A percentile compares a stretch with the other conserved stretches of the same genome.
Conservation (phyloP, 1,140 invertebrate species). For the Drosophila asahinai region DNA sequence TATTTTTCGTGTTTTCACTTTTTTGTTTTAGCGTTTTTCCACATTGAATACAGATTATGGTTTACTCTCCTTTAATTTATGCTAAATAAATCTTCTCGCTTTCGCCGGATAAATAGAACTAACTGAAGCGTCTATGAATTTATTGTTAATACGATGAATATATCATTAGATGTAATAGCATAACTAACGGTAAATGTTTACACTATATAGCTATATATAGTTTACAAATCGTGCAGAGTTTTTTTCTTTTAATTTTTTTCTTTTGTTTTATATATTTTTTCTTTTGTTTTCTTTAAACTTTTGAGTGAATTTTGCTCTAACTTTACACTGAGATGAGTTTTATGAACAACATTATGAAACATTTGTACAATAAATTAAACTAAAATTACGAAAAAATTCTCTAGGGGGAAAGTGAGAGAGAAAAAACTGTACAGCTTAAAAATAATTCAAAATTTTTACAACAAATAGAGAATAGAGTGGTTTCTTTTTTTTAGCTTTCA, state of each 20-base stretch:
- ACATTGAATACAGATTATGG: slow-evolving; percentile 67
- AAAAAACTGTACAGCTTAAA: slow-evolving; percentile 63
- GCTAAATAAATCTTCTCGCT: slow-evolving; percentile 45
- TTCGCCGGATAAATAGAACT: slow-evolving; percentile 72
- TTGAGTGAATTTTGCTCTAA: slow-evolving; percentile 60
- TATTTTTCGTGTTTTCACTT: slow-evolving; percentile 52
- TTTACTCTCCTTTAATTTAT: slow-evolving; percentile 53
- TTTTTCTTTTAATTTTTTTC: slow-evolving; percentile 20
- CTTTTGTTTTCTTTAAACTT: slow-evolving; percentile 30
- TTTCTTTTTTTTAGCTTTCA: slow-evolving; percentile 5
- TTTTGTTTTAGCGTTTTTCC: slow-evolving; percentile 46
- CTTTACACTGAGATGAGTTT: slow-evolving; percentile 84
- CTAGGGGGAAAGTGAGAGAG: slow-evolving; percentile 36
- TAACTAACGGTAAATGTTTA: slow-evolving; percentile 67
- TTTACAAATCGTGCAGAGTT: slow-evolving; percentile 60
- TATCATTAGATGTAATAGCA: slow-evolving; percentile 62
- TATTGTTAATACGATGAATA: slow-evolving; percentile 77
- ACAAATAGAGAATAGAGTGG: slow-evolving; percentile 49
- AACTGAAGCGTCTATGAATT: slow-evolving; percentile 83
- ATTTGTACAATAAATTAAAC: slow-evolving; percentile 74
- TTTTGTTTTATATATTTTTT: slow-evolving; percentile 22
- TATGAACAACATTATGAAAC: slow-evolving; percentile 72
- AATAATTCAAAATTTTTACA: slow-evolving; percentile 61
- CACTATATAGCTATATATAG: slow-evolving; percentile 53
- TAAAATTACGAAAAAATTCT: slow-evolving; percentile 62